These are phyloP conservation scores for Steinernema scapterisci DNA, from an alignment of 2,888 invertebrate species.

Conservation along the genomic window DNA sequence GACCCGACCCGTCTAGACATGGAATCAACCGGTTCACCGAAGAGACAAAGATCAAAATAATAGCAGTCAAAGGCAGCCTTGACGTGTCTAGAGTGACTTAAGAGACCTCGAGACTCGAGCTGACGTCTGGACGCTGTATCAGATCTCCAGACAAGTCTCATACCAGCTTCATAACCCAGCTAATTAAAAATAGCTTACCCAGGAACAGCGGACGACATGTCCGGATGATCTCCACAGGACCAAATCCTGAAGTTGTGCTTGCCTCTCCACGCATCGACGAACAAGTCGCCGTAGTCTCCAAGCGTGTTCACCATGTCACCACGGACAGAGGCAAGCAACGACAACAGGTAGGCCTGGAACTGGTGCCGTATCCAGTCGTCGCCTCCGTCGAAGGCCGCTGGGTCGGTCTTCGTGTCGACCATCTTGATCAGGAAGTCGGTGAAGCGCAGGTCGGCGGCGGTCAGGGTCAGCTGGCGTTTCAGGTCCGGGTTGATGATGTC, in stretches of 20 bases:
- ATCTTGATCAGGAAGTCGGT: conserved; percentile 83
- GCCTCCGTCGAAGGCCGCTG: conserved; percentile 76
- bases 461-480: conserved; percentile 81
- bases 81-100: no score
- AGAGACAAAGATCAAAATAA: no score
- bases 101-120: no score
- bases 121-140: no score
- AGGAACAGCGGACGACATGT: conserved; percentile 75
- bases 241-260: conserved; percentile 88
- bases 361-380: conserved; percentile 95
- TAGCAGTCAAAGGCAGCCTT: no score
- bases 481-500: conserved; percentile 82
- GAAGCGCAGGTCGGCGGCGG: conserved; percentile 92
- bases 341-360: conserved; percentile 73
- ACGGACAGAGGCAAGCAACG: conserved; percentile 66
- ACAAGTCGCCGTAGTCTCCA: conserved; percentile 79
- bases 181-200: conserved; percentile 70
- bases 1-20: no score
- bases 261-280: conserved; percentile 82
- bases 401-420: conserved; percentile 72
- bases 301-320: conserved; percentile 45
- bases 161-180: no score
- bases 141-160: no score
- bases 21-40: no score
- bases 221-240: conserved; percentile 74